Base-by-base conservation (phyloP, 2,888 invertebrate genomes). In the Busseola fusca region DNA sequence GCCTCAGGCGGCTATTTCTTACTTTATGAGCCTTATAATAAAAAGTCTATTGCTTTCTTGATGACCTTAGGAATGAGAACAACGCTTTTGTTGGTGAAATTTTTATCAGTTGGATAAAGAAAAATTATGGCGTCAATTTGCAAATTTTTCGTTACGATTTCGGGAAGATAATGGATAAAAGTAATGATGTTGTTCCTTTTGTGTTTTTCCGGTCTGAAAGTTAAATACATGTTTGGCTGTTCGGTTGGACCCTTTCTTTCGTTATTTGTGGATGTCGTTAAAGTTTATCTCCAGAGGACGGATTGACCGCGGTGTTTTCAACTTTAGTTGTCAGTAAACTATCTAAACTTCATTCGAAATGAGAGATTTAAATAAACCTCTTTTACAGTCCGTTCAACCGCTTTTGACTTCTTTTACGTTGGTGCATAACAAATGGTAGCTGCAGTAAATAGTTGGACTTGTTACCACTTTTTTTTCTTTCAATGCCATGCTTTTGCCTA, bases 1-100 rank as follows among this genome's bases (percentile, higher is more conserved):
- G 62, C 71, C 71, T 21, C 52, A n/a, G 72, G 71, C 73, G 58
- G 69, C 67, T 72, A 76, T 72, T 81, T 72, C 72, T 69, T 70
- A 60, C 69, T 79, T 70, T 66, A 69, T 27, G 65, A 68, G 67
- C 37, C 50, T 25, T 67, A 30, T 58, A 69, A 71, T 81, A 80
- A 76, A 81, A 79, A 42, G 50, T 58, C 58, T 64, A 71, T 71
- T 72, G 50, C 57, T 75, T 65, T 75, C 58, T 50, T 62, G 56
- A 78, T 68, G 50, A 14, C 30, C 30, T 62, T 34, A n/a, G 25
- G 12, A 69, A 27, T 5, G 4, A 52, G 27, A 57, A 30, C 48
- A 69, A 42, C 54, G 48, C 25, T 66, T 65, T 78, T 75, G 58
- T 74, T 50, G 5, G n/a, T 54, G 54, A 54, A 59, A 57, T 60